phyloP scores from a whole-genome alignment of 2,797 vertebrate genomes.

The Pagetopsis macropterus region DNA sequence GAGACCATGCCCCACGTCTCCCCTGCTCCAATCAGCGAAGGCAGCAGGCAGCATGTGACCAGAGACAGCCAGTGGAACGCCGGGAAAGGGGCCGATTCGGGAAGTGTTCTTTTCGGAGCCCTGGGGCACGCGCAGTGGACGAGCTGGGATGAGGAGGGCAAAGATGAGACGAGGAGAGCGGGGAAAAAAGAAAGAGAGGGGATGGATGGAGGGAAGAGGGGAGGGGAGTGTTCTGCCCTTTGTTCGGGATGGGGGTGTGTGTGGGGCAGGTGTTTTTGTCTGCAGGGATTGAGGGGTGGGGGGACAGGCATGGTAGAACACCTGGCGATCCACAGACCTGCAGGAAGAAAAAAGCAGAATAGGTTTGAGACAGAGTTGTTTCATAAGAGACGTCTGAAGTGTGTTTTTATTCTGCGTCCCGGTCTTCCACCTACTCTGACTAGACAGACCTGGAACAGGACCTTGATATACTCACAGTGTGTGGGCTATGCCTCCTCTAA shows the following conservation, averaged over 20 bases:
- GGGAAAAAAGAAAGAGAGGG: slow-evolving; percentile 51
- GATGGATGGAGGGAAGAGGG: slow-evolving; percentile 48
- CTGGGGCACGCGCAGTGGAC: slow-evolving; percentile 68
- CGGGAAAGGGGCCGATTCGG: slow-evolving; percentile 53
- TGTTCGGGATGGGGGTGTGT: slow-evolving; percentile 54
- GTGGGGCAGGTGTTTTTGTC: slow-evolving; percentile 71
- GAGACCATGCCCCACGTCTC: slow-evolving; percentile 88
- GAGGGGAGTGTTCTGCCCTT: slow-evolving; percentile 49
- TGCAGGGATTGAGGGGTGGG: slow-evolving; percentile 76
- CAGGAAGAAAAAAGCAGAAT: slow-evolving; percentile 24
- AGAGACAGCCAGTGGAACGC: slow-evolving; percentile 81
- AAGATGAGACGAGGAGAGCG: slow-evolving; percentile 51
- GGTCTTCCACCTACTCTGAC: slow-evolving; percentile 56
- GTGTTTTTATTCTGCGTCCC: slow-evolving; percentile 39
- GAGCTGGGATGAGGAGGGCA: slow-evolving; percentile 60
- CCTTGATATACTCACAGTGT: slow-evolving; percentile 27
- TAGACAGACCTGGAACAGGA: slow-evolving; percentile 43
- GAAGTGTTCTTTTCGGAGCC: slow-evolving; percentile 56
- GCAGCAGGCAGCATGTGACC: slow-evolving; percentile 81
- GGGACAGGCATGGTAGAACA: slow-evolving; percentile 85
- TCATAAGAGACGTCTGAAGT: slow-evolving; percentile 43
- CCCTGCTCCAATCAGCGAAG: slow-evolving; percentile 81
- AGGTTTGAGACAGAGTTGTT: slow-evolving; percentile 22
- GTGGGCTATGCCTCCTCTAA: slow-evolving; percentile 44
- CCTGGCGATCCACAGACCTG: slow-evolving; percentile 86